A percentile compares a stretch with the other conserved stretches of the same genome.
Conservation (phyloP, 2,113 vertebrate genomes). For the Steatornis caripensis region DNA sequence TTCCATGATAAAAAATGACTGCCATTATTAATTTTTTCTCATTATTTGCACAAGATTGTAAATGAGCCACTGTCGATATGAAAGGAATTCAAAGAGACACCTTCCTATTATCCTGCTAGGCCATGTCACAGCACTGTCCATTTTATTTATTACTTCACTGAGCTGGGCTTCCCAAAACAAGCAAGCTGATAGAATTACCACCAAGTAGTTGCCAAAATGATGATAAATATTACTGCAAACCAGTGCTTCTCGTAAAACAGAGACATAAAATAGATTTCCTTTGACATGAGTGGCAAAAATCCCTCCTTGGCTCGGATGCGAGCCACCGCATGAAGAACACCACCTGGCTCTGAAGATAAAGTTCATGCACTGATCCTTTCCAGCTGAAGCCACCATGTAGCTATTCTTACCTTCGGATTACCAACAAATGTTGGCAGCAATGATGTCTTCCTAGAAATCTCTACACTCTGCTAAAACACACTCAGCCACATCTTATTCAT, state of each 20-base stretch:
- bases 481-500: background rate
- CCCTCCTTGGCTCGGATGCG: background rate
- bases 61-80: background rate
- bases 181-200: background rate
- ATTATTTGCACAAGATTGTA: conserved; percentile 4
- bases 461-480: background rate
- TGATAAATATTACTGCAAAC: conserved; percentile 23
- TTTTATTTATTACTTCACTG: conserved; percentile 15
- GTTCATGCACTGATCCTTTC: background rate
- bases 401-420: conserved; percentile 19
- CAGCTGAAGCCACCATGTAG: background rate
- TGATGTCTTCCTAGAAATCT: conserved; percentile 5
- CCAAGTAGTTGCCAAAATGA: background rate
- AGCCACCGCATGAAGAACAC: background rate
- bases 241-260: background rate
- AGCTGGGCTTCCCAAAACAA: background rate
- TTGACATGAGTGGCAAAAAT: background rate
- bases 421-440: background rate
- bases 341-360: background rate
- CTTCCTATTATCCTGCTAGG: background rate
- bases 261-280: background rate
- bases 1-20: background rate
- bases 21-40: background rate
- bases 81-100: background rate
- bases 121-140: background rate